Percentiles rank a stretch among this genome's conserved stretches.
Evolutionary conservation across 2,113 vertebrate genomes (phyloP).

Genomic region (Hippopotamus amphibius): DNA sequence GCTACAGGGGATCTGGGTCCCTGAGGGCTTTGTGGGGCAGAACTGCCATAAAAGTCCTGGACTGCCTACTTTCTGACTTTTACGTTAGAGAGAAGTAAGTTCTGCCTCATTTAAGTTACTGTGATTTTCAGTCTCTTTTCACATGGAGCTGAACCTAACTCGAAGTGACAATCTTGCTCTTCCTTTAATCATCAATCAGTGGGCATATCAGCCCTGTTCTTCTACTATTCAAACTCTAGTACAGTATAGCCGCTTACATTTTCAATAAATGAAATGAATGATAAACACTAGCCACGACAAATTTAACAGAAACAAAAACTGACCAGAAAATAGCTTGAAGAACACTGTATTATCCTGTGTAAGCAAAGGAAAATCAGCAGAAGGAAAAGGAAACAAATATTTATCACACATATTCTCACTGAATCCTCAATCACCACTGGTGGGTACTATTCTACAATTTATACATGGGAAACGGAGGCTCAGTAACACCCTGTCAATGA

Average conservation of each 20-base stretch:
- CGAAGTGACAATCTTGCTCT: background rate
- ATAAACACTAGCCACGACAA: background rate
- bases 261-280: conserved; percentile 50
- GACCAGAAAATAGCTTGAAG: background rate
- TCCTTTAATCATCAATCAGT: background rate
- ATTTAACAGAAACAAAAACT: conserved; percentile 11
- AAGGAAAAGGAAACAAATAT: background rate
- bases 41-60: background rate
- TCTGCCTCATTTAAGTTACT: background rate
- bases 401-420: background rate
- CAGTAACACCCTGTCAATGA: background rate
- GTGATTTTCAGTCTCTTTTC: background rate
- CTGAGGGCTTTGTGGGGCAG: background rate
- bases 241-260: background rate
- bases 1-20: background rate
- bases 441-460: background rate
- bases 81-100: background rate
- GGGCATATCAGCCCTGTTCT: background rate
- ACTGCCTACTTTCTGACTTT: background rate
- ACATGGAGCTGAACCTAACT: background rate
- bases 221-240: background rate
- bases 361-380: conserved; percentile 6
- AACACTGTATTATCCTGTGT: background rate
- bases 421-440: background rate
- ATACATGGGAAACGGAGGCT: background rate